Base-by-base conservation (phyloP, 1,140 invertebrate genomes). In the Bombyx mandarina region DNA sequence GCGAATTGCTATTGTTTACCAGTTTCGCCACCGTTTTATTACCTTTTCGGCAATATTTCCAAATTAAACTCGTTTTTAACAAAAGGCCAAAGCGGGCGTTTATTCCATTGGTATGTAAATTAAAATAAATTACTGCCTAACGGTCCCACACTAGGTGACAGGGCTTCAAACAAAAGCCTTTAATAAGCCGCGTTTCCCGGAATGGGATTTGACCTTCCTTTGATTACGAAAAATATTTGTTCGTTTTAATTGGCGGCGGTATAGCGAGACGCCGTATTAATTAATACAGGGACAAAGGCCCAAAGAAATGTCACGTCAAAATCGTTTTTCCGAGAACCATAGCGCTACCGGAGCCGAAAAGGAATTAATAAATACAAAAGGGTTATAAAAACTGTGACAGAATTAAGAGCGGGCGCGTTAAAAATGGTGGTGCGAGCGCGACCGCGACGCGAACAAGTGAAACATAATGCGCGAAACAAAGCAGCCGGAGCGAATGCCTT, bases 391-490 rank as follows among this genome's bases (percentile, higher is more conserved):
- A 82, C 81, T 82, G 79, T 83, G 79, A 84, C 83, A 84, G 83
- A 86, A 83, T 86, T 86, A 86, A 84, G 79, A 84, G 71, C 79
- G 77, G 71, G 69, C 75, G 76, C 75, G 78, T 80, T 83, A 80
- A 82, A 76, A 82, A 80, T 73, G 67, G 72, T 63, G 71, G 72
- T 72, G 67, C 65, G 63, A 68, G 62, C 61, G 63, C 68, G 68
- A 71, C 66, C 71, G 81, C 75, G 73, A 79, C 79, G 81, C 75
- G 77, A 82, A 86, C 83, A 84, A 79, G 81, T 83, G 83, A 83
- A 86, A 86, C 75, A 84, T 83, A 84, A 86, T 74, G 83, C 83
- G 81, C 81, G 81, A 86, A 86, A 86, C 81, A 86, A 86, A 86
- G 81, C 83, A 86, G 83, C 79, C 83, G 79, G 75, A 82, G 79